Percentiles rank a stretch among this genome's conserved stretches.
These are phyloP conservation scores for Myrmecophaga tridactyla DNA, from an alignment of 2,113 vertebrate species.

Conservation along the genomic window DNA sequence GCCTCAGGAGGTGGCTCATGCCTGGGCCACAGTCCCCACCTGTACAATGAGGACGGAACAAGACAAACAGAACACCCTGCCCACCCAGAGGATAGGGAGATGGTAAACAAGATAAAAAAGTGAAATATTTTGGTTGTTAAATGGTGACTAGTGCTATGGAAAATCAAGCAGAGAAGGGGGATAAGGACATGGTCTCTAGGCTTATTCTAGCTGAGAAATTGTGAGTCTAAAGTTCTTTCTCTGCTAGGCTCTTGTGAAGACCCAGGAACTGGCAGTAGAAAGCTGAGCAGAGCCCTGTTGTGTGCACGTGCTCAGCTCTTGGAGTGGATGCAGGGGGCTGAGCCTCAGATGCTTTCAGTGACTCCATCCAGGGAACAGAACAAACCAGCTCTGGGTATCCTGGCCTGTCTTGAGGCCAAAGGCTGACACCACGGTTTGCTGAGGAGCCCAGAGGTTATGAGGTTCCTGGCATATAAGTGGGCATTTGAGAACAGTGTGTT, in stretches of 20 bases:
- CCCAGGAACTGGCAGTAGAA: background rate
- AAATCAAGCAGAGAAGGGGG: background rate
- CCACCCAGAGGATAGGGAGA: background rate
- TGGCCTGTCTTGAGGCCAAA: background rate
- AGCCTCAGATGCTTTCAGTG: background rate
- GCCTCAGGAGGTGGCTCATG: background rate
- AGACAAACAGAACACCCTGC: background rate
- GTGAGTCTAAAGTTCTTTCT: background rate
- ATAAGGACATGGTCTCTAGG: background rate
- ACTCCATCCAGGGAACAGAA: background rate
- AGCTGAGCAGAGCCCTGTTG: background rate
- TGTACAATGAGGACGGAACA: background rate
- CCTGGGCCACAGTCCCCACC: background rate
- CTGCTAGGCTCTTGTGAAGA: background rate
- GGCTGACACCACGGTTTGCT: background rate
- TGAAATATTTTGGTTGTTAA: background rate
- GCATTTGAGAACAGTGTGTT: too few species aligned
- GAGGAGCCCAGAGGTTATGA: background rate
- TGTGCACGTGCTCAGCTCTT: too few species aligned
- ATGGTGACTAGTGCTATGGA: background rate
- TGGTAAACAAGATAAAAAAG: background rate
- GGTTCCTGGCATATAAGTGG: background rate
- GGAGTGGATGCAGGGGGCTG: too few species aligned
- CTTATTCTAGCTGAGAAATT: background rate
- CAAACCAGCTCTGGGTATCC: background rate